Evolutionary conservation across 2,113 vertebrate species (phyloP).

Genomic region (Cepphus grylle): DNA sequence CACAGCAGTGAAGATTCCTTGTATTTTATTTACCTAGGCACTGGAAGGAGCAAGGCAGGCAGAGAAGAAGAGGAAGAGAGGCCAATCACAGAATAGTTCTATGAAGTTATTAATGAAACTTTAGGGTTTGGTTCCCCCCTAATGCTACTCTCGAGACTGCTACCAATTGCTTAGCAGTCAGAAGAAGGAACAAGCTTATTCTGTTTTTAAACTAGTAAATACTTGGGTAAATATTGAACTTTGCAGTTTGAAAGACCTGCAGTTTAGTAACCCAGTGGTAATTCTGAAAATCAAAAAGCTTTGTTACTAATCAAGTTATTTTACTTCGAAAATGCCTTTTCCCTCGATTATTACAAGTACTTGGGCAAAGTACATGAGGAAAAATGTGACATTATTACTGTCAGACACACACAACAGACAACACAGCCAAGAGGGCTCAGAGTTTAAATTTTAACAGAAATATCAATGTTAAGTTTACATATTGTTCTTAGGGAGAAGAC

Average conservation of each 20-base stretch:
- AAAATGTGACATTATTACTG: neutral
- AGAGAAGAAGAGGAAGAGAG: neutral
- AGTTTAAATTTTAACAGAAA: neutral
- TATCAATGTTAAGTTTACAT: neutral
- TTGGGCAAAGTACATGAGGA: neutral
- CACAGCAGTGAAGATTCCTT: neutral
- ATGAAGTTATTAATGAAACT: neutral
- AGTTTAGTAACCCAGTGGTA: neutral
- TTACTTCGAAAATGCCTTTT: neutral
- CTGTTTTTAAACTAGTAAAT: neutral
- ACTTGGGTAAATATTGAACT: neutral
- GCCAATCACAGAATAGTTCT: neutral
- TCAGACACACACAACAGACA: neutral
- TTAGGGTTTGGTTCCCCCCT: neutral
- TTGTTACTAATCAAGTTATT: neutral
- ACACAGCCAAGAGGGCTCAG: neutral
- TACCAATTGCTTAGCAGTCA: neutral
- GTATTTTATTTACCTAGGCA: neutral
- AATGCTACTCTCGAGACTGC: neutral
- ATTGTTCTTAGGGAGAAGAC: neutral
- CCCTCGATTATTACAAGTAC: neutral
- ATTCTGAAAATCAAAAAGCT: neutral
- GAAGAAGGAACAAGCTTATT: neutral
- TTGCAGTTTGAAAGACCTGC: neutral
- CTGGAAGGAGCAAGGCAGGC: neutral